Base-by-base conservation (phyloP, 2,888 invertebrate genomes). In the Agonum fuliginosum region DNA sequence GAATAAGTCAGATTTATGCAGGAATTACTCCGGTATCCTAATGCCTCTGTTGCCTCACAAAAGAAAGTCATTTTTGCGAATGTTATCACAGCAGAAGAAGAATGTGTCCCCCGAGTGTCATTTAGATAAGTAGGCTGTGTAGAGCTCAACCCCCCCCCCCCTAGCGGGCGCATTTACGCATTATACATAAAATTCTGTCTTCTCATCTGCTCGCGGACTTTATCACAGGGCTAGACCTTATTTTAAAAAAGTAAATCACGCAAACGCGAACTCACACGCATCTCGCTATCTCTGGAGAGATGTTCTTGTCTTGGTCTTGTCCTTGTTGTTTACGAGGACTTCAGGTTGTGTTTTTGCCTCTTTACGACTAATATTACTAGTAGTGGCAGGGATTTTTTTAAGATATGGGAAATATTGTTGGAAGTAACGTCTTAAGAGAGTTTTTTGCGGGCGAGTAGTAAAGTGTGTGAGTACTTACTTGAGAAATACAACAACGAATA, bases 121-220 rank as follows among this genome's bases (percentile, higher is more conserved):
- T 75, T 75, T 75, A 75, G 75, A 75, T 75, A 75, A 75, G 75
- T 75, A 75, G 75, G 67, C 65, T 62, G 67, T 12, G 37, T 30
- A 27, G 14, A 10, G 51, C 48, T n/a, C 71, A 51, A 37, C 37
- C 41, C 10, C 54, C 2, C 1, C 4, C 27, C 27, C 0, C 58
- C 54, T 24, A 12, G 58, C 30, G 22, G 12, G n/a, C 54, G 67
- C 65, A 75, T 67, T 75, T 67, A 75, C 75, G 75, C 75, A 75
- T 75, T 75, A 75, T 75, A 75, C 75, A 75, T 75, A 67, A 75
- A 75, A 75, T 75, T 75, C 67, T 48, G 75, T 67, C 75, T 67
- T 75, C 75, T 75, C 75, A 75, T 75, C 75, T 67, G 67, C 48
- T 51, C 51, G 51, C 34, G 67, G 67, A 27, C 75, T 75, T 75